Percentiles rank a stretch among this genome's conserved stretches.
Evolutionary conservation across 2,797 vertebrate genomes (phyloP).

Genomic region (Pagetopsis macropterus): DNA sequence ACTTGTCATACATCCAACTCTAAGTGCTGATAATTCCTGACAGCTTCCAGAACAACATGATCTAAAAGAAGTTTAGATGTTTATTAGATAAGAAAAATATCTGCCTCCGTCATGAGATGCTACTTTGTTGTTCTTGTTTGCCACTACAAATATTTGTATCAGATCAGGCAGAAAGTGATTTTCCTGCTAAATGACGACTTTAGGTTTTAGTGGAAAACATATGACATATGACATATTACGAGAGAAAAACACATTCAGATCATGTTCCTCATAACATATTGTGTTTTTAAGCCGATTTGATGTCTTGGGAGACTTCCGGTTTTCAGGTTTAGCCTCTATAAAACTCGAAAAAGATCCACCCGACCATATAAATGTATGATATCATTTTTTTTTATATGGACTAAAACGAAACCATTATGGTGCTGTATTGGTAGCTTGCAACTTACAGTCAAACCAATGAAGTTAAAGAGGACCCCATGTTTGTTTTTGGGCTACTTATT

Average conservation of each 20-base stretch:
- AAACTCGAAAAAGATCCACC: not conserved
- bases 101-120: conserved; percentile 15
- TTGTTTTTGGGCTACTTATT: not conserved
- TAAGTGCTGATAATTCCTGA: conserved; percentile 58
- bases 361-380: too few species aligned
- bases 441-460: not conserved
- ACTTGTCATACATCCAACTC: conserved; percentile 55
- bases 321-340: not conserved
- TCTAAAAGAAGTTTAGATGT: conserved; percentile 51
- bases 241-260: conserved; percentile 27
- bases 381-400: not conserved
- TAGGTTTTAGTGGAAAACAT: conserved; percentile 20
- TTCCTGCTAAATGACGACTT: conserved; percentile 10
- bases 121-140: conserved; percentile 36
- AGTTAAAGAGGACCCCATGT: not conserved
- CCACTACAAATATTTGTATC: conserved; percentile 49
- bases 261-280: not conserved
- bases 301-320: not conserved
- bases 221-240: conserved; percentile 15
- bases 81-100: conserved; percentile 47
- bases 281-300: not conserved
- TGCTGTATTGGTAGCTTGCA: not conserved
- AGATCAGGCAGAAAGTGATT: conserved; percentile 26
- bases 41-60: conserved; percentile 36
- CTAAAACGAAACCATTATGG: not conserved